Evolutionary conservation across 2,888 invertebrate genomes (phyloP).

Genomic region (Cistogaster globosa): DNA sequence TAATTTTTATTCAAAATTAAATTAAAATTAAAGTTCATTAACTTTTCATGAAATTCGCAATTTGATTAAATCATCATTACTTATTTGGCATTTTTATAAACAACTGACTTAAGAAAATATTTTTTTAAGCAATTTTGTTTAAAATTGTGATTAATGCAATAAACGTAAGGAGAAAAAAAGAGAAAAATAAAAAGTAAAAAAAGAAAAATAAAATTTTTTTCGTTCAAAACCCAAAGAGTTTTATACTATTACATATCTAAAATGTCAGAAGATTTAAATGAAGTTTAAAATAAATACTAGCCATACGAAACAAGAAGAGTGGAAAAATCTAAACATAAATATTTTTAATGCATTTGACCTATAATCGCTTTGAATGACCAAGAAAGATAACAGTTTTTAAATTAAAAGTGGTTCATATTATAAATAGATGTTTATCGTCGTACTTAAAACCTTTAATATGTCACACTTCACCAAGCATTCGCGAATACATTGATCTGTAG

Average conservation of each 20-base stretch:
- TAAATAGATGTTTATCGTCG: too few species aligned
- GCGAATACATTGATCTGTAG: too few species aligned
- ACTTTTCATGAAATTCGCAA: neutral
- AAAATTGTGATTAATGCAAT: slow-evolving; percentile 30
- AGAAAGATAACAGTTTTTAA: too few species aligned
- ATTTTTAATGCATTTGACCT: too few species aligned
- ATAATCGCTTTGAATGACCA: too few species aligned
- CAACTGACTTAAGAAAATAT: neutral
- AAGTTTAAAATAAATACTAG: too few species aligned
- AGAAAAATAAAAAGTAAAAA: neutral
- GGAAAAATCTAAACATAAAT: too few species aligned
- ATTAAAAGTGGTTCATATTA: too few species aligned
- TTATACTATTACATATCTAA: too few species aligned
- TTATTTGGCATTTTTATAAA: neutral
- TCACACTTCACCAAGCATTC: too few species aligned
- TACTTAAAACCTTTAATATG: too few species aligned
- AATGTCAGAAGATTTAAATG: neutral
- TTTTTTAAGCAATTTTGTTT: neutral
- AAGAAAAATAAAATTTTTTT: neutral
- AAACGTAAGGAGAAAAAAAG: neutral
- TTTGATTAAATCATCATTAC: neutral
- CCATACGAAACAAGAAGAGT: too few species aligned
- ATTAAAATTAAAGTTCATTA: neutral
- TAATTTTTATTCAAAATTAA: neutral
- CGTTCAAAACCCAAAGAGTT: neutral